Base-by-base conservation (phyloP, 64 coral and sea anemone genomes). In the Anthopleura sola region DNA sequence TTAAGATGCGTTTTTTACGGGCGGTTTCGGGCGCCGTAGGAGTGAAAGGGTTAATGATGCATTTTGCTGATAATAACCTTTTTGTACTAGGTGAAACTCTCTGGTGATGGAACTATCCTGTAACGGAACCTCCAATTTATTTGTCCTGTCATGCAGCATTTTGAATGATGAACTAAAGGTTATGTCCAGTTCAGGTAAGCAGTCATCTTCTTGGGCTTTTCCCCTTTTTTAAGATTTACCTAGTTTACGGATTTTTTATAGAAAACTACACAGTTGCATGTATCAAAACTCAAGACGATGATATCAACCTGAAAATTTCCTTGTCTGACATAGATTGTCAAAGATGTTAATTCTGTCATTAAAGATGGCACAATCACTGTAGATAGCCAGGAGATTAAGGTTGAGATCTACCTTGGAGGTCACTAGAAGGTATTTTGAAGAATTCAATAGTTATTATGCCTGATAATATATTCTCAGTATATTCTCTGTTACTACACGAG, bases 321-420 rank as follows among this genome's bases (percentile, higher is more conserved):
- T 37, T 31, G 26, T 31, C 69, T 75, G 69, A 75, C 69, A n/a
- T n/a, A n/a, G n/a, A 75, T 75, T 37, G 36, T 75, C 12, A 75
- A 37, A 75, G 69, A 75, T 75, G 69, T 75, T 11, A 75, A 75
- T 37, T 34, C 26, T 26, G 28, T 75, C 26, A 75, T 75, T 14
- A 75, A 29, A 34, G 69, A 31, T 75, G 69, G 69, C 69, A 75
- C 6, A 13, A 75, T 75, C 6, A 57, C 55, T 20, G 4, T 57
- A 57, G 55, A 18, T 23, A 53, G 47, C 47, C 79, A 82, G 32
- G 79, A 82, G 29, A 53, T 84, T 36, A 54, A 54, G 21, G 82
- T 84, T 84, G 82, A 84, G 60, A 84, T 84, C 53, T 84, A 36
- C 36, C 53, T 84, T 55, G 82, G 82, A 58, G 82, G 82, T 23